Conservation (phyloP, 2,797 vertebrate species). For the Macropus fuliginosus region DNA sequence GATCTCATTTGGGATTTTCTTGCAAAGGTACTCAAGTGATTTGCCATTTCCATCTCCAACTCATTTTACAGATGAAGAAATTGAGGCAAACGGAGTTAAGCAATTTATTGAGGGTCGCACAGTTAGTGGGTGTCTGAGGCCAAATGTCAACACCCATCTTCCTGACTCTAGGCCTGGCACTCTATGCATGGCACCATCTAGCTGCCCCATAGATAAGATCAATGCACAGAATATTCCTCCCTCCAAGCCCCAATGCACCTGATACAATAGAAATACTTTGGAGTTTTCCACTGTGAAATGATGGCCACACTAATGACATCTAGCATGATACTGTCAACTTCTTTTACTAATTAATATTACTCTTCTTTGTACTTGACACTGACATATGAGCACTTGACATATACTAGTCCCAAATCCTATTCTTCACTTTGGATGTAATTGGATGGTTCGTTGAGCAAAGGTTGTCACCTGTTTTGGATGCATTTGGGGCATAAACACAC, state of each 20-base stretch:
- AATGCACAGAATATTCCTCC: neutral
- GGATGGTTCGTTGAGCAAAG: constrained; percentile 55
- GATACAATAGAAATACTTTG: neutral
- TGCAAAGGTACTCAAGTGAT: neutral
- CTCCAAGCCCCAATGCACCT: neutral
- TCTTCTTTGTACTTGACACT: constrained; percentile 15
- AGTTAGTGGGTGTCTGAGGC: neutral
- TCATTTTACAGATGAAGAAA: neutral
- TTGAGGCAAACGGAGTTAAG: neutral
- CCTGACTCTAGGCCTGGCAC: neutral
- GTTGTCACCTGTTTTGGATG: constrained; percentile 59
- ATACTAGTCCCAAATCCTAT: constrained; percentile 21
- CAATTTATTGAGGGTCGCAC: neutral
- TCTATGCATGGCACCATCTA: neutral
- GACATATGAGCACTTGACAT: constrained; percentile 28
- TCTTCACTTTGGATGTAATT: constrained; percentile 49
- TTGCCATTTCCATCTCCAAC: neutral
- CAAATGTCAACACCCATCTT: neutral
- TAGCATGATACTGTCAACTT: constrained; percentile 32
- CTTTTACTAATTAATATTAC: constrained; percentile 60
- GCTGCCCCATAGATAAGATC: neutral
- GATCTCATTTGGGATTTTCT: neutral
- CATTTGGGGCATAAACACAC: constrained; percentile 29
- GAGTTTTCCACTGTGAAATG: constrained; percentile 28
- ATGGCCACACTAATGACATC: neutral